Evolutionary conservation across 1,140 invertebrate species (phyloP), one percentile per base, ranked within the genome.

Genomic region (Penaeus japonicus): DNA sequence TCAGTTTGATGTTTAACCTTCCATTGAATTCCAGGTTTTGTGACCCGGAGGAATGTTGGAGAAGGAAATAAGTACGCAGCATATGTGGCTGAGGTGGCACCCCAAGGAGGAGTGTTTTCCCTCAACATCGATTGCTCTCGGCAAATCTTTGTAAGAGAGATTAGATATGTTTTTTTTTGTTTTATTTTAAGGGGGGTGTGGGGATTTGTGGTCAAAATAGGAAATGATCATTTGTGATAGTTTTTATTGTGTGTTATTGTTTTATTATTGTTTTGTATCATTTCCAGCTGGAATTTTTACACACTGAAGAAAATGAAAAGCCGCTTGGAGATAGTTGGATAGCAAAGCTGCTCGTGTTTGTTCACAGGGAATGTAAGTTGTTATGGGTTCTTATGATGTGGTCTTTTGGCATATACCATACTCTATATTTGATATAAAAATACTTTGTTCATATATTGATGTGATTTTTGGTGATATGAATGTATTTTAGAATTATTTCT

Each of bases 301-400:
- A 96, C 91, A 94, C 94, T 73, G 95, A 95, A 90, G 95, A 95
- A 91, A 70, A 70, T 54, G 93, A 94, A 90, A 93, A 93, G 86
- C 93, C 94, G 85, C 93, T 93, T 84, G 94, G 94, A 73, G 94
- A 95, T 75, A 93, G 92, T 79, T 93, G 93, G 84, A 93, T 94
- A 91, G 95, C 96, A 84, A 95, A 96, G 91, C 95, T 96, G 90
- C 91, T 96, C 30, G 92, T 96, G 17, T 93, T 96, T n/a, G 95
- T 95, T 65, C 96, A 96, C 93, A 94, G 96, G 91, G 95, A 96
- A 93, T 95, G 96, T 96, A 94, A 94, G 95, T 93, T 91, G 73
- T 90, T 89, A 32, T 53, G 24, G 39, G 81, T 57, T 57, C 3
- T 20, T 18, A 80, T 53, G 18, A 35, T 39, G 2, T 47, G 47